These are phyloP conservation scores for Drosophila triauraria DNA, from an alignment of 1,140 invertebrate genomes.

Conservation along the genomic window DNA sequence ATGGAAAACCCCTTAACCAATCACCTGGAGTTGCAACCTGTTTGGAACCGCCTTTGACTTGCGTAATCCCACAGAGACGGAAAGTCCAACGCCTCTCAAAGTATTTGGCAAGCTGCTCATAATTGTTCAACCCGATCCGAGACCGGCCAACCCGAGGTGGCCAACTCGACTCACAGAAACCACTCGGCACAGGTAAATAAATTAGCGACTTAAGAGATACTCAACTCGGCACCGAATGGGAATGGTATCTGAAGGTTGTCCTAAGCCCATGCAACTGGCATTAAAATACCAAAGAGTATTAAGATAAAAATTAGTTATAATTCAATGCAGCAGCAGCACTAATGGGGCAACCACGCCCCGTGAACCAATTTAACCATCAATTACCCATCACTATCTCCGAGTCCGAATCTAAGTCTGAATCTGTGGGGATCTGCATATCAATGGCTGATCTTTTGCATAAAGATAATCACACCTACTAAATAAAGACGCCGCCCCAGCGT, in stretches of 20 bases:
- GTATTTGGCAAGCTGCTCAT: conserved; percentile 75
- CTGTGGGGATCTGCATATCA: conserved; percentile 69
- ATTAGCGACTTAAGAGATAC: conserved; percentile 73
- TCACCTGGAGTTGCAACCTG: conserved; percentile 2
- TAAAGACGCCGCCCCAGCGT: conserved; percentile 49
- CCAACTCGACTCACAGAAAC: conserved; percentile 34
- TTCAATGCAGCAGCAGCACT: neutral
- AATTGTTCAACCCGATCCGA: conserved; percentile 51
- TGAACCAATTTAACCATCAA: conserved; percentile 45
- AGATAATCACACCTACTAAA: conserved; percentile 83
- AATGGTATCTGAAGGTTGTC: conserved; percentile 45
- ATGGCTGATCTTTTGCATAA: conserved; percentile 74
- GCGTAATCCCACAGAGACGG: conserved; percentile 12
- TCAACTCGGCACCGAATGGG: conserved; percentile 15
- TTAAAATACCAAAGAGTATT: conserved; percentile 74
- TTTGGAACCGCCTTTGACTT: conserved; percentile 13
- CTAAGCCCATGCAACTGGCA: conserved; percentile 57
- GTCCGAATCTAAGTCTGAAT: conserved; percentile 8
- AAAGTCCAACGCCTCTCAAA: conserved; percentile 28
- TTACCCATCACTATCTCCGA: conserved; percentile 19
- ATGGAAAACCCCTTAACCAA: neutral
- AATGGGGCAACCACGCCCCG: conserved; percentile 28
- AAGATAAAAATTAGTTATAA: conserved; percentile 41
- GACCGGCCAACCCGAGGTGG: conserved; percentile 31
- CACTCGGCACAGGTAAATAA: conserved; percentile 62